phyloP scores from a whole-genome alignment of 1,140 invertebrate species.

The Ceratina calcarata region DNA sequence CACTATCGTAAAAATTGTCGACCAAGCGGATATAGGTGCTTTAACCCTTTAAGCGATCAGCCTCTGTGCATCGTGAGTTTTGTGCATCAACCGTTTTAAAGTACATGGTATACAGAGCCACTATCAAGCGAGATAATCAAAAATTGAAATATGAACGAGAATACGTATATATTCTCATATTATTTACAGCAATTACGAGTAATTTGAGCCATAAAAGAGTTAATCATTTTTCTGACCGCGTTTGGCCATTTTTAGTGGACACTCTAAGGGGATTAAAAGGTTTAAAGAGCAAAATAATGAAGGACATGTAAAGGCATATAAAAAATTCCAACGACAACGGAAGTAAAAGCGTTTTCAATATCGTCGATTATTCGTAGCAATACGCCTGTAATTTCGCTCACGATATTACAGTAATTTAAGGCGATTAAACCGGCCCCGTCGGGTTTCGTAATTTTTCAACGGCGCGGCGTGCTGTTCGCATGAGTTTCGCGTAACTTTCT shows the following conservation, averaged over 20 bases:
- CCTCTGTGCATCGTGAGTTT: too few species aligned
- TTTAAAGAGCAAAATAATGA: neutral
- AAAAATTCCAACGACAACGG: constrained; percentile 23
- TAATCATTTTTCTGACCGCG: too few species aligned
- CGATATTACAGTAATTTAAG: constrained; percentile 57
- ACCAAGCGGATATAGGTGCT: neutral
- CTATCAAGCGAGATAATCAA: too few species aligned
- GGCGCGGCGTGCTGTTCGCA: constrained; percentile 1
- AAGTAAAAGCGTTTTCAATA: constrained; percentile 56
- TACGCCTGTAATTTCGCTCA: constrained; percentile 48
- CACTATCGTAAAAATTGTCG: neutral
- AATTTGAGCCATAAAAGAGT: neutral
- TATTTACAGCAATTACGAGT: too few species aligned
- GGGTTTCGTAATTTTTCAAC: constrained; percentile 60
- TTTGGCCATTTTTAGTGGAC: too few species aligned
- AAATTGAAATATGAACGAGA: too few species aligned
- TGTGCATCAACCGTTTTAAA: too few species aligned
- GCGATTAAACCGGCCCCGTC: constrained; percentile 53
- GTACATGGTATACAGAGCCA: too few species aligned
- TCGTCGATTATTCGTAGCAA: constrained; percentile 53
- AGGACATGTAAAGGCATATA: neutral
- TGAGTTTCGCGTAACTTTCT: constrained; percentile 49
- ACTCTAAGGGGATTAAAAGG: too few species aligned
- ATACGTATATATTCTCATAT: too few species aligned
- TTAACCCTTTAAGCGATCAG: too few species aligned